Evolutionary conservation across 1,140 invertebrate genomes (phyloP).

Genomic region (Lepeophtheirus salmonis): DNA sequence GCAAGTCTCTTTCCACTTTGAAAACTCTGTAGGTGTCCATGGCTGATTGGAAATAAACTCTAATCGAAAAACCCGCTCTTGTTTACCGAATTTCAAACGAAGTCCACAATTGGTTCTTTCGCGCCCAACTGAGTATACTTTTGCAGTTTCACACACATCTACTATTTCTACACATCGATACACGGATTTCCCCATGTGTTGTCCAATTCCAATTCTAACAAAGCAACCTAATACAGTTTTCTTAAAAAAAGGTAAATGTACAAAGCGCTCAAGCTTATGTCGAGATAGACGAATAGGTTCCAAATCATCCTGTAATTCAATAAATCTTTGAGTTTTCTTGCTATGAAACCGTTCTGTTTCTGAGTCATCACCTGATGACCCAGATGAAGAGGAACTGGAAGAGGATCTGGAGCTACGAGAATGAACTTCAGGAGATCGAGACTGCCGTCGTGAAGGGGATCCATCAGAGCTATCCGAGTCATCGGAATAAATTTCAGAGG

Average conservation of each 20-base stretch:
- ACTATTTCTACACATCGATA: slow-evolving; percentile 64
- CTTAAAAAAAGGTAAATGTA: slow-evolving; percentile 87
- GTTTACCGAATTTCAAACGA: slow-evolving; percentile 36
- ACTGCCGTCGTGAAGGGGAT: no score
- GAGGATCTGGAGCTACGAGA: not conserved
- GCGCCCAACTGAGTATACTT: slow-evolving; percentile 71
- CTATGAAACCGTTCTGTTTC: slow-evolving; percentile 19
- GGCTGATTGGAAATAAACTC: slow-evolving; percentile 96
- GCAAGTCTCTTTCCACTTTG: slow-evolving; percentile 76
- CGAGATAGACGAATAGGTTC: slow-evolving; percentile 71
- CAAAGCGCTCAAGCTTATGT: slow-evolving; percentile 73
- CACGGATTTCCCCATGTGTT: slow-evolving; percentile 18
- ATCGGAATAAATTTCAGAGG: no score
- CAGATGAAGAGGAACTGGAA: slow-evolving; percentile 8
- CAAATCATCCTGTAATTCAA: slow-evolving; percentile 57
- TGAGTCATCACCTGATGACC: no score
- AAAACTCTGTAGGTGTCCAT: slow-evolving; percentile 78
- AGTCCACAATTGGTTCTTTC: slow-evolving; percentile 73
- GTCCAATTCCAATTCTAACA: slow-evolving; percentile 58
- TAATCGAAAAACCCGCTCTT: slow-evolving; percentile 77
- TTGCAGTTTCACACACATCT: slow-evolving; percentile 84
- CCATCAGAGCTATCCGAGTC: slow-evolving; percentile 10
- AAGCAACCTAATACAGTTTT: slow-evolving; percentile 76
- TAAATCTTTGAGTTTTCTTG: slow-evolving; percentile 28
- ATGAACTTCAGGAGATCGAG: no score